Conservation (phyloP, 2,888 invertebrate species). For the Neocrepidodera transversa region DNA sequence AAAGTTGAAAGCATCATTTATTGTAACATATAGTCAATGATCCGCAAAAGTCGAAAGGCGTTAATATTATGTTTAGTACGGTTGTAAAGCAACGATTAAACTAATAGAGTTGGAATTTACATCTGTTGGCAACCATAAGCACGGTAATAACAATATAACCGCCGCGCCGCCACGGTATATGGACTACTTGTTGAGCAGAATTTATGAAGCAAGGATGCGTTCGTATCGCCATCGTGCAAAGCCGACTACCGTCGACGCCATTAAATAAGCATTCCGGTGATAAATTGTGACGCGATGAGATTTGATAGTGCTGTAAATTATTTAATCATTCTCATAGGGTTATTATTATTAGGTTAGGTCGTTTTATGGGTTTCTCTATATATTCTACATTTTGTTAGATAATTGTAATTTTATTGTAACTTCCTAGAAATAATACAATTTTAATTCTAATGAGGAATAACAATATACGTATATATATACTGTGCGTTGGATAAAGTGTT, state of each 20-base stretch:
- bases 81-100: conserved; percentile 53
- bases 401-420: too few species aligned
- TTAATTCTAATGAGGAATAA: too few species aligned
- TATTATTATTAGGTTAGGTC: conserved; percentile 55
- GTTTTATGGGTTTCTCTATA: not conserved
- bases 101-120: conserved; percentile 60
- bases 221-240: conserved; percentile 54
- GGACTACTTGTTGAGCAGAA: conserved; percentile 63
- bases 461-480: too few species aligned
- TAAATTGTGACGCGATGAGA: conserved; percentile 62
- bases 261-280: conserved; percentile 63
- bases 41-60: conserved; percentile 35
- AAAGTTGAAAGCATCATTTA: too few species aligned
- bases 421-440: too few species aligned
- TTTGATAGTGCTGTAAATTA: conserved; percentile 63
- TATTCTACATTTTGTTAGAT: too few species aligned
- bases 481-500: too few species aligned
- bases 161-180: conserved; percentile 56
- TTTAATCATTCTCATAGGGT: conserved; percentile 61
- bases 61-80: conserved; percentile 45
- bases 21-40: conserved; percentile 24
- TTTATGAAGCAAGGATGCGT: conserved; percentile 60
- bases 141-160: conserved; percentile 63
- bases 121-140: conserved; percentile 62
- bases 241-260: conserved; percentile 57